phyloP scores from a whole-genome alignment of 2,888 invertebrate genomes.

The Mactromeris polynyma region DNA sequence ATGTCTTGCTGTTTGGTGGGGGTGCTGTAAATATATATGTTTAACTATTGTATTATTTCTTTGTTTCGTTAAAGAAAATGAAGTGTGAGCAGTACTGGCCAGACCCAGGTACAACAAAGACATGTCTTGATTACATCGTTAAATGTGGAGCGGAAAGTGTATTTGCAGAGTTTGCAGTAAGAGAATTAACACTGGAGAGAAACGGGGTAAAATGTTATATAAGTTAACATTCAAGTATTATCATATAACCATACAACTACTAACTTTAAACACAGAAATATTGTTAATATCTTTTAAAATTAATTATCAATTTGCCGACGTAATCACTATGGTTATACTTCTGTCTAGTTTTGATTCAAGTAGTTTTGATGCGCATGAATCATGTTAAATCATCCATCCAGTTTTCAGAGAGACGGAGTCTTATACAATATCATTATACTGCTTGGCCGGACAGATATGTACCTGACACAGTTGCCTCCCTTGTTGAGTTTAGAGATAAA shows the following conservation, averaged over 20 bases:
- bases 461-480: conserved; percentile 13
- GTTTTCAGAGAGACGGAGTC: background rate
- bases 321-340: too few relatives aligned
- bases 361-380: too few relatives aligned
- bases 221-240: too few relatives aligned
- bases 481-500: conserved; percentile 29
- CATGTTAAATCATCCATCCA: too few relatives aligned
- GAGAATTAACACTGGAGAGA: background rate
- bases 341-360: too few relatives aligned
- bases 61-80: conserved; percentile 10
- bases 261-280: too few relatives aligned
- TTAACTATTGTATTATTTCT: background rate
- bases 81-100: conserved; percentile 30
- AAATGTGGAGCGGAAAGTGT: background rate
- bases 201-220: background rate
- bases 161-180: conserved; percentile 19
- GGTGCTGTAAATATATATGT: too few relatives aligned
- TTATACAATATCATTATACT: conserved; percentile 26
- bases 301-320: too few relatives aligned
- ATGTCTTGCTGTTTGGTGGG: too few relatives aligned
- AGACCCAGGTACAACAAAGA: background rate
- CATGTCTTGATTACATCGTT: background rate
- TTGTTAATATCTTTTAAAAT: too few relatives aligned
- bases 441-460: conserved; percentile 24
- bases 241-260: background rate